These are phyloP conservation scores for Furnarius figulus DNA, from an alignment of 2,113 vertebrate genomes.

Conservation along the genomic window DNA sequence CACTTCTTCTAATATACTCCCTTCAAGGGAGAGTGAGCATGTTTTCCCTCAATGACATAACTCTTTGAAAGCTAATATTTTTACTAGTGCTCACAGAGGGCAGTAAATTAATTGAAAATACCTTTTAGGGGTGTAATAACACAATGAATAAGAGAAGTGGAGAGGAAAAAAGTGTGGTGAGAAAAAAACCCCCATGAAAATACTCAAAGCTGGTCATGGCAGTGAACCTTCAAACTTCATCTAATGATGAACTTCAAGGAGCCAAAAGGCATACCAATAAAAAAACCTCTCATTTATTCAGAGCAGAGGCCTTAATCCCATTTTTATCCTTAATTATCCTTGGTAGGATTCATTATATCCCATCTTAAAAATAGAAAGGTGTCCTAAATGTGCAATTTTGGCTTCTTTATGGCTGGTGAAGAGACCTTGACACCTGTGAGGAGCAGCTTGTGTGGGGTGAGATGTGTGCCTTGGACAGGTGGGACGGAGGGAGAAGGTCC, in stretches of 20 bases:
- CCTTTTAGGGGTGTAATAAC: constrained; percentile 19
- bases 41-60: not conserved
- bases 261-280: not conserved
- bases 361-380: not conserved
- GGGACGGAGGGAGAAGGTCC: not conserved
- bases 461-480: not conserved
- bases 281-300: not conserved
- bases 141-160: not conserved
- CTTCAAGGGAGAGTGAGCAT: constrained; percentile 44
- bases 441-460: not conserved
- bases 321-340: not conserved
- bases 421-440: not conserved
- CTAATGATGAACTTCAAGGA: not conserved
- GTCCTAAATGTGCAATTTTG: not conserved
- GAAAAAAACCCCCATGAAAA: not conserved
- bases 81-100: not conserved
- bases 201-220: not conserved
- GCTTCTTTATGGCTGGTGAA: not conserved
- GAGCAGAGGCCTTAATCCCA: not conserved
- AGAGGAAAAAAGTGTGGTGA: not conserved
- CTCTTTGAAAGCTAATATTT: constrained; percentile 40
- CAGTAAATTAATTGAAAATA: constrained; percentile 61
- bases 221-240: not conserved
- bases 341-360: not conserved
- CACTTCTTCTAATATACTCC: constrained; percentile 17